Conservation (phyloP, 2,797 vertebrate genomes). For the Prionace glauca region DNA sequence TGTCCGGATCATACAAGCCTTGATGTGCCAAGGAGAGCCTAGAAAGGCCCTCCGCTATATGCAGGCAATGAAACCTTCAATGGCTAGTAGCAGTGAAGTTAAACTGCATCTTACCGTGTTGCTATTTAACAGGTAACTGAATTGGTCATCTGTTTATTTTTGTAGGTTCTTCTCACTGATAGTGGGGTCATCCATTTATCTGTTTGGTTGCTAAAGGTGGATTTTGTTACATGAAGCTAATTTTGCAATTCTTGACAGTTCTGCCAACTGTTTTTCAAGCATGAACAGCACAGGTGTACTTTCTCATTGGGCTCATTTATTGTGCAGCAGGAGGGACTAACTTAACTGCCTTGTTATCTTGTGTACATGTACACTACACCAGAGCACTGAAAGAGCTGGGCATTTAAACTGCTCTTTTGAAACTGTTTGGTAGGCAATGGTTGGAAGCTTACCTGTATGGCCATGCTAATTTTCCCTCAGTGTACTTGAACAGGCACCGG, state of each 20-base stretch:
- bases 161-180: neutral
- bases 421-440: neutral
- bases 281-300: neutral
- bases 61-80: slow-evolving; percentile 70
- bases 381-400: neutral
- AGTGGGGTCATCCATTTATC: neutral
- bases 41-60: slow-evolving; percentile 76
- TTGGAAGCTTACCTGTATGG: neutral
- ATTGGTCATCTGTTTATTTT: neutral
- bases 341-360: neutral
- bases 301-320: neutral
- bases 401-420: too few relatives aligned
- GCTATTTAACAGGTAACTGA: slow-evolving; percentile 75
- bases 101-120: slow-evolving; percentile 78
- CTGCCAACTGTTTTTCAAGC: neutral
- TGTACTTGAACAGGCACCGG: too few relatives aligned
- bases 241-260: too few relatives aligned
- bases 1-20: slow-evolving; percentile 71
- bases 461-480: too few relatives aligned
- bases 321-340: neutral
- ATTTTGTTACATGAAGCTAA: neutral
- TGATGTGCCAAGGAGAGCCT: slow-evolving; percentile 84
- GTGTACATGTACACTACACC: neutral
- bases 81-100: slow-evolving; percentile 65
- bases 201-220: neutral